These are phyloP conservation scores for Lordiphosa stackelbergi DNA, from an alignment of 1,140 invertebrate species.

Conservation along the genomic window DNA sequence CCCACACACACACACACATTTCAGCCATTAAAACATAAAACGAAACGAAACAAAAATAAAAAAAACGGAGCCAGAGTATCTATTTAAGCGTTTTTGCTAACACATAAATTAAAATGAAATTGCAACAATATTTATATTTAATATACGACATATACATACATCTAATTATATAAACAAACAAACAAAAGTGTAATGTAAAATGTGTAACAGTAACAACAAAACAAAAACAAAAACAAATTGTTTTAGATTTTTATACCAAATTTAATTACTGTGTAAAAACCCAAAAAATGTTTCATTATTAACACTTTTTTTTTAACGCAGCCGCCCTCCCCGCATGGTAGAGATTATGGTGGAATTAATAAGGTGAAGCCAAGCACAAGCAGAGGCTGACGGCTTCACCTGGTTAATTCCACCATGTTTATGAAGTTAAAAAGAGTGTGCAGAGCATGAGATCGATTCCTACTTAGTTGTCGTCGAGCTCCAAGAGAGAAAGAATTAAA, in stretches of 20 bases:
- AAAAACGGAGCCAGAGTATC: conserved; percentile 1
- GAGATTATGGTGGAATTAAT: too few species aligned
- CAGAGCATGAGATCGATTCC: too few species aligned
- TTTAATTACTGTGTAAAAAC: conserved; percentile 56
- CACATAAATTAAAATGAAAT: conserved; percentile 53
- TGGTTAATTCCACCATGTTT: too few species aligned
- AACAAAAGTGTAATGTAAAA: conserved; percentile 39
- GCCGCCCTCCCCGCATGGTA: not conserved
- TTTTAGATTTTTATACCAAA: conserved; percentile 72
- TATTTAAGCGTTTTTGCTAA: conserved; percentile 65
- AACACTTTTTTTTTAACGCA: conserved; percentile 39
- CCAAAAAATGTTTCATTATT: conserved; percentile 9
- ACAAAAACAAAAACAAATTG: conserved; percentile 24
- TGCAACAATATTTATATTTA: conserved; percentile 45
- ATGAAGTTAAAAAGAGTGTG: too few species aligned
- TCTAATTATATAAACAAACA: conserved; percentile 25
- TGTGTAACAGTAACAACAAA: conserved; percentile 13
- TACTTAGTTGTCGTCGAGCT: not conserved
- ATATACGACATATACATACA: conserved; percentile 26
- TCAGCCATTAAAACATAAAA: too few species aligned
- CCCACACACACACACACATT: too few species aligned
- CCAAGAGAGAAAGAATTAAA: not conserved
- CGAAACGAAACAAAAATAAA: too few species aligned
- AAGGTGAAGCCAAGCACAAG: too few species aligned
- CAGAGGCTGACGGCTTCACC: too few species aligned